These are phyloP conservation scores for Formica aserva DNA, from an alignment of 2,888 invertebrate genomes.

Conservation along the genomic window DNA sequence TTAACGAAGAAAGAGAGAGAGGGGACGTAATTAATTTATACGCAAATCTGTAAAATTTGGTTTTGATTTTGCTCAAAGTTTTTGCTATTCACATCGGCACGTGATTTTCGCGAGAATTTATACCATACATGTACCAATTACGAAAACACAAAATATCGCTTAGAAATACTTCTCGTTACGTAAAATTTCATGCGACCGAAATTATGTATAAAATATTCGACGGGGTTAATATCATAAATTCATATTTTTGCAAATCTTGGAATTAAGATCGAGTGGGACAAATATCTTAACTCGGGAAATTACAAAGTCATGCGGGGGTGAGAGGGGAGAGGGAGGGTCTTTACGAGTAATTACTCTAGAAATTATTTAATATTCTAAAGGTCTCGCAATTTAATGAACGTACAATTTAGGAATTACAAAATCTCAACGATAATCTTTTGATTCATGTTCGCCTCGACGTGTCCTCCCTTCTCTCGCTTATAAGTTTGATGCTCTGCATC, in stretches of 20 bases:
- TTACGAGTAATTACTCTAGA: constrained; percentile 8
- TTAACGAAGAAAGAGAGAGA: constrained; percentile 6
- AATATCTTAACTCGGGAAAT: neutral
- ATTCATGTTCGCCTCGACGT: neutral
- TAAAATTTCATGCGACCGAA: neutral
- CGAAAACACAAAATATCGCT: neutral
- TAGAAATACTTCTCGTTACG: constrained; percentile 3
- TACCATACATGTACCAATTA: neutral
- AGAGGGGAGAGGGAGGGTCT: neutral
- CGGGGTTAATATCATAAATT: neutral
- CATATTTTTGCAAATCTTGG: neutral
- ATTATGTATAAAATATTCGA: neutral
- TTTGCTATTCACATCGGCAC: constrained; percentile 6
- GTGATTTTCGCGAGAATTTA: neutral
- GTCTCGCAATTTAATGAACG: neutral
- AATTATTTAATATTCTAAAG: neutral
- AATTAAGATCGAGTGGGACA: neutral
- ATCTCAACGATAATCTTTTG: neutral
- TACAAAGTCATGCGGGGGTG: neutral
- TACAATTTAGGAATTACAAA: neutral
- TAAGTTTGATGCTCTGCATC: constrained; percentile 12
- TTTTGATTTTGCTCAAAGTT: constrained; percentile 30
- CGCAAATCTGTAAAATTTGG: constrained; percentile 17
- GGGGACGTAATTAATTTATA: constrained; percentile 33
- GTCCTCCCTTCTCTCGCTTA: neutral